Base-by-base conservation (phyloP, 2,888 invertebrate species). In the Thymelicus lineola region DNA sequence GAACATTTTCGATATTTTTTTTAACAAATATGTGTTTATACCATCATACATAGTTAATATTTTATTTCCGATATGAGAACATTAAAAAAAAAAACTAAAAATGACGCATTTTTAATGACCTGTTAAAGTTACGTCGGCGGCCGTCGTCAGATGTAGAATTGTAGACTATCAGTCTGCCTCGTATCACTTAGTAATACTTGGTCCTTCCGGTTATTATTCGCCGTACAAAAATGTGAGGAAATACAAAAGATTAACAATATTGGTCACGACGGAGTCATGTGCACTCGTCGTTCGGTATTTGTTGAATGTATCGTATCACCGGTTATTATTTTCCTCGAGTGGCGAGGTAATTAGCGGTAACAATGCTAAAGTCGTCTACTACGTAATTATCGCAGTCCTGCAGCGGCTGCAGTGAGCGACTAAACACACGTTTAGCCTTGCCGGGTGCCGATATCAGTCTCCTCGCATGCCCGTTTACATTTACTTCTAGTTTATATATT, bases 361-460 rank as follows among this genome's bases (percentile, higher is more conserved):
- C 77, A 80, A 79, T 80, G 80, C 76, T 75, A 80, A 81, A 81
- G 81, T 83, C 78, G 78, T 84, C 83, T 79, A 77, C 74, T 76
- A 78, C 82, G 78, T 86, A 88, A 88, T 89, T 87, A 89, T 85
- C 84, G 82, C 82, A 77, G 82, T 82, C 81, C 81, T 80, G 80
- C 82, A 80, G 81, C 82, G 82, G 84, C 81, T 80, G 80, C 82
- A 80, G 81, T 82, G 82, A 84, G 80, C 82, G 80, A 80, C 53
- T 53, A 20, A 20, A 53, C 79, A 80, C 81, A 83, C 78, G 76
- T 82, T 80, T 88, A 87, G 89, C 90, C 89, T 90, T 89, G 90
- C 82, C 46, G 59, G 7, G 12, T 28, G 20, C 17, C 57, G 71
- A 66, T 61, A 4, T 20, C 53, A 5, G 53, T 12, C 53, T 17